Conservation (phyloP, 2,888 invertebrate genomes). For the Dorcus hopei region DNA sequence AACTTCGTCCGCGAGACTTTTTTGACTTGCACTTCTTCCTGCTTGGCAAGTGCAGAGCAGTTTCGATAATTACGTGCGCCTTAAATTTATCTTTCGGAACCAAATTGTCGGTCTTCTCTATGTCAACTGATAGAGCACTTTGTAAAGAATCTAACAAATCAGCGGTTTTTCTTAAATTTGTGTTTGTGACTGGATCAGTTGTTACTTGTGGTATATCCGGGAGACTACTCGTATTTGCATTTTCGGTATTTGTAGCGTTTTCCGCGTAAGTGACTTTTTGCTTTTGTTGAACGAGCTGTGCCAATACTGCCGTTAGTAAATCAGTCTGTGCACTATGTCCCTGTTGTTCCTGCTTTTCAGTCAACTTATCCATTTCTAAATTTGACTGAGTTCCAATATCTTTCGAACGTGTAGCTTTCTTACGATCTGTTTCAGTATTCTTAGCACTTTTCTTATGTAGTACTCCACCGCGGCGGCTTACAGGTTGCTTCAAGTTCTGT, state of each 20-base stretch:
- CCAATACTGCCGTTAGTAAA: slow-evolving; percentile 31
- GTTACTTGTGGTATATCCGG: neutral
- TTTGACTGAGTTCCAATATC: slow-evolving; percentile 20
- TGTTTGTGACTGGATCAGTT: neutral
- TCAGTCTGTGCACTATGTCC: neutral
- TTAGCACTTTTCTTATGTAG: neutral
- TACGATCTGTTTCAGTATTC: neutral
- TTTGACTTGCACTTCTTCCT: slow-evolving; percentile 42
- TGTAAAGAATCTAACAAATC: slow-evolving; percentile 47
- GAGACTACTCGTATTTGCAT: neutral
- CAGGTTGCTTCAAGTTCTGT: no score
- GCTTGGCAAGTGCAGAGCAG: slow-evolving; percentile 57
- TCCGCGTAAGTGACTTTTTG: slow-evolving; percentile 33
- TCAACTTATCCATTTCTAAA: slow-evolving; percentile 20
- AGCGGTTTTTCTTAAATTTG: slow-evolving; percentile 34
- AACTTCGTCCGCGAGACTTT: slow-evolving; percentile 36
- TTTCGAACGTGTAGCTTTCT: neutral
- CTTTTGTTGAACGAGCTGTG: slow-evolving; percentile 30
- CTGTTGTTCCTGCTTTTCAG: slow-evolving; percentile 2
- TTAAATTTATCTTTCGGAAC: slow-evolving; percentile 29
- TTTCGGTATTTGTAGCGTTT: slow-evolving; percentile 39
- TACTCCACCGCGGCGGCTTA: neutral
- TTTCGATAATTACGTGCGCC: slow-evolving; percentile 55
- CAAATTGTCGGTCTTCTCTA: neutral
- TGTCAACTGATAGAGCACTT: slow-evolving; percentile 36